Conservation (phyloP, 1,140 invertebrate species). For the Sycophaga agraensis region DNA sequence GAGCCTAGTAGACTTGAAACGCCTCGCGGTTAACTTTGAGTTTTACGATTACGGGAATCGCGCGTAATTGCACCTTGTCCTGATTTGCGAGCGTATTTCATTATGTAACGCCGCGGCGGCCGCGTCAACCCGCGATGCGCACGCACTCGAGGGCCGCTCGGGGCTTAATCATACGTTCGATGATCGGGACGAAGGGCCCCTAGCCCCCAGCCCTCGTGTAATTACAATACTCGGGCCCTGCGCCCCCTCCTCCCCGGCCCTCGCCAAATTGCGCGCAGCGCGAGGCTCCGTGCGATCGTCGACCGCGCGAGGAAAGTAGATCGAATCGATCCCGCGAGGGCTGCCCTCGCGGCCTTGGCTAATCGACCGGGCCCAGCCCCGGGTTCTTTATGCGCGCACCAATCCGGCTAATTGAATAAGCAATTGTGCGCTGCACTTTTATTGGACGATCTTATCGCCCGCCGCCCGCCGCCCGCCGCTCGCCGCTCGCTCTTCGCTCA, state of each 20-base stretch:
- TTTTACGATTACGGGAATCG: slow-evolving; percentile 51
- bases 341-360: background rate
- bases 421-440: too few species aligned
- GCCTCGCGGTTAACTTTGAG: slow-evolving; percentile 37
- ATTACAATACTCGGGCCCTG: slow-evolving; percentile 35
- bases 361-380: background rate
- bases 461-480: too few species aligned
- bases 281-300: background rate
- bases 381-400: background rate
- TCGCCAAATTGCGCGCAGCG: slow-evolving; percentile 17
- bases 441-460: background rate
- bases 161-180: slow-evolving; percentile 25
- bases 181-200: background rate
- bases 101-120: slow-evolving; percentile 22
- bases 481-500: too few species aligned
- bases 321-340: background rate
- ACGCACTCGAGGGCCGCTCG: background rate
- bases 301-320: background rate
- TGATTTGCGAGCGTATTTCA: slow-evolving; percentile 41
- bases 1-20: slow-evolving; percentile 27
- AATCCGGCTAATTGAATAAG: background rate
- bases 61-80: slow-evolving; percentile 44
- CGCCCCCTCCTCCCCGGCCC: too few species aligned
- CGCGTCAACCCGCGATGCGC: slow-evolving; percentile 3
- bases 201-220: slow-evolving; percentile 10